Evolutionary conservation across 2,113 vertebrate genomes (phyloP), one percentile per base, ranked within the genome.

Genomic region (Calcarius ornatus): DNA sequence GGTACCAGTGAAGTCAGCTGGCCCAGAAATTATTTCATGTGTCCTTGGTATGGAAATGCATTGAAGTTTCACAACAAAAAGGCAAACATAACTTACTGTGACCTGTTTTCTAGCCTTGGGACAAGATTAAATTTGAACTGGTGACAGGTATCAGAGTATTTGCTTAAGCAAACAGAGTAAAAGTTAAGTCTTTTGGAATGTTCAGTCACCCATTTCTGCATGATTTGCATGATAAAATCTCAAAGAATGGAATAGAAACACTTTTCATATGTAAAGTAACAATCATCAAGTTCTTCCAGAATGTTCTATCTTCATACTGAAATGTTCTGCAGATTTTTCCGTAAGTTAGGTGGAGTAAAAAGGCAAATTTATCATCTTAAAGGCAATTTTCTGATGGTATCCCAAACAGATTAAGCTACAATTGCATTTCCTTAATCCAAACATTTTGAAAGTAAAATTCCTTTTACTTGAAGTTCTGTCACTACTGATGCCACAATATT

Each of bases 211-310:
- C 57, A 82, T 79, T 91, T 92, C 60, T 66, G 35, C 3, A 8
- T 90, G 57, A 80, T 91, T 93, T 88, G 82, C 92, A 72, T 95
- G 70, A 94, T 92, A 95, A 95, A 94, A 94, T 93, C 88, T 83
- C 65, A 50, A 86, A 81, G 80, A 94, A 90, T 86, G 69, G 65
- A 87, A 91, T 43, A 88, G 90, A 59, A 96, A 88, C 76, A 81
- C 73, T 88, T 75, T 47, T 78, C 37, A 31, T 53, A 72, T 88
- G 57, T 83, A 95, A 92, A 96, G 56, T 71, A 91, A 53, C 59
- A 72, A 81, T 70, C 64, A 77, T 80, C 72, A 86, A 56, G 81
- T 73, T 83, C 59, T 94, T 92, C 81, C 43, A 96, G 89, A 95
- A 80, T 61, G 37, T 81, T 94, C 68, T 83, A 18, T 82, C 64